Evolutionary conservation across 2,888 invertebrate genomes (phyloP).

Genomic region (Agrochola litura): DNA sequence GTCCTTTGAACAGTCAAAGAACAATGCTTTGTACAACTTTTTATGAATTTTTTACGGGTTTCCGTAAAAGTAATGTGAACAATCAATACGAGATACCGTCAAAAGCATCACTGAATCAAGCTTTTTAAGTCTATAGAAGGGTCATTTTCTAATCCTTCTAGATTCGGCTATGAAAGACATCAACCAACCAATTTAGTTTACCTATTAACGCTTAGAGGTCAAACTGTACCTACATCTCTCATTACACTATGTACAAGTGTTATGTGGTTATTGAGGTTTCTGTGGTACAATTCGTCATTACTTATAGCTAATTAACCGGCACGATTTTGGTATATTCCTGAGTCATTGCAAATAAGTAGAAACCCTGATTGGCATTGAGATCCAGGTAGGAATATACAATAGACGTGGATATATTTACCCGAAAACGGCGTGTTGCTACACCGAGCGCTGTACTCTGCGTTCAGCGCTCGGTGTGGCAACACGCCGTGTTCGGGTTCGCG

Average conservation of each 20-base stretch:
- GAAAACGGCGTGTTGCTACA: no score
- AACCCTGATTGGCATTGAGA: neutral
- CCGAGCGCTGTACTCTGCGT: no score
- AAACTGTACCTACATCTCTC: neutral
- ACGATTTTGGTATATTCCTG: neutral
- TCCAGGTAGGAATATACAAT: neutral
- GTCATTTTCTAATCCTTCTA: neutral
- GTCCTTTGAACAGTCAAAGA: neutral
- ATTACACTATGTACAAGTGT: neutral
- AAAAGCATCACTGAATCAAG: neutral
- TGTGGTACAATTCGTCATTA: neutral
- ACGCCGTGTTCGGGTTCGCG: no score
- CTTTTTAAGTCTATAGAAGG: neutral
- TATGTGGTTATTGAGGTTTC: neutral
- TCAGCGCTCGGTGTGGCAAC: no score
- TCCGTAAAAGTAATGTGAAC: neutral
- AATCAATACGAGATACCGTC: neutral
- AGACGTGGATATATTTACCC: no score
- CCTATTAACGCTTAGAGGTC: neutral
- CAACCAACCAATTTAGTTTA: neutral
- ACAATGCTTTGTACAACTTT: no score
- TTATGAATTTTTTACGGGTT: no score
- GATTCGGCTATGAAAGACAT: neutral
- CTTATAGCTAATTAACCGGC: neutral
- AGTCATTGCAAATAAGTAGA: neutral